These are phyloP conservation scores for Cygnus atratus DNA, from an alignment of 2,113 vertebrate species.

Conservation along the genomic window DNA sequence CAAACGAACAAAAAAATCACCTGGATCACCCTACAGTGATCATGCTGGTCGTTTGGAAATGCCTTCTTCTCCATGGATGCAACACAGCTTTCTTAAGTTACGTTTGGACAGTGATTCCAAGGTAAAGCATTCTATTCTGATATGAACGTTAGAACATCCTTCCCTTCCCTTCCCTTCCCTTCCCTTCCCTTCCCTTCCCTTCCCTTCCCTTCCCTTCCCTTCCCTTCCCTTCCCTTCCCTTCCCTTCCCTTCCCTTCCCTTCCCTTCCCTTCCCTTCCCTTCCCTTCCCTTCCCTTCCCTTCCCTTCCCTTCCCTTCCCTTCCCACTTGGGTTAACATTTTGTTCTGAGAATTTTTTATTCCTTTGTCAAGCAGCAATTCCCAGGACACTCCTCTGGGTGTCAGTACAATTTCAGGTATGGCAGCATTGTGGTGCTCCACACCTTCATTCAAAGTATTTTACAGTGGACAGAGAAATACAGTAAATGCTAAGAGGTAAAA, in stretches of 20 bases:
- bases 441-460: not conserved
- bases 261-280: no score
- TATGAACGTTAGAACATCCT: not conserved
- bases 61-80: not conserved
- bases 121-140: not conserved
- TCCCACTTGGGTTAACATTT: not conserved
- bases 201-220: no score
- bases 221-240: no score
- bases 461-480: not conserved
- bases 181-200: no score
- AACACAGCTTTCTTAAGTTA: not conserved
- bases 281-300: no score
- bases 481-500: not conserved
- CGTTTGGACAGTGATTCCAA: not conserved
- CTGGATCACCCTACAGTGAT: not conserved
- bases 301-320: no score
- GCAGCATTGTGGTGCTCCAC: not conserved
- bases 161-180: no score
- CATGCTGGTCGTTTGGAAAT: not conserved
- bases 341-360: not conserved
- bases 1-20: not conserved
- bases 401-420: constrained; percentile 64
- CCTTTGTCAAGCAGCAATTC: not conserved
- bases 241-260: no score
- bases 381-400: constrained; percentile 66